Conservation (phyloP, 2,888 invertebrate genomes). For the Heliothis peltigera region DNA sequence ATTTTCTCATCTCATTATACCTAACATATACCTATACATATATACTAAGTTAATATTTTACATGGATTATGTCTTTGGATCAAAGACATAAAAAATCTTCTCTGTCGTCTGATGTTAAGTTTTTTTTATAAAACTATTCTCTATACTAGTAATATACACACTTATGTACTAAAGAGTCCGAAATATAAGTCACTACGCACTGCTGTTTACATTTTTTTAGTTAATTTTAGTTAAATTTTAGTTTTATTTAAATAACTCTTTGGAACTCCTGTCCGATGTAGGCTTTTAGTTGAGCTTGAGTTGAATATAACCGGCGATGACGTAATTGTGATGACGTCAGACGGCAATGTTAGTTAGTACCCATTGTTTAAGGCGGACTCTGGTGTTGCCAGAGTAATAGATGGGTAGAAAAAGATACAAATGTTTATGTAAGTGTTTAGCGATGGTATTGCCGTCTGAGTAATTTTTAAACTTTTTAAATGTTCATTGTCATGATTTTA, state of each 20-base stretch:
- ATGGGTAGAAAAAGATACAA: slow-evolving; percentile 37
- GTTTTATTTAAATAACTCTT: slow-evolving; percentile 61
- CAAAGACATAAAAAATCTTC: slow-evolving; percentile 60
- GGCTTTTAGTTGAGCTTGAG: slow-evolving; percentile 38
- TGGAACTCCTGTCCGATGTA: slow-evolving; percentile 58
- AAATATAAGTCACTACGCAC: slow-evolving; percentile 79
- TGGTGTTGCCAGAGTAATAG: slow-evolving; percentile 33
- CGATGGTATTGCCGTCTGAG: slow-evolving; percentile 24
- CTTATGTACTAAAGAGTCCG: slow-evolving; percentile 76
- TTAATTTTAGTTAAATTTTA: slow-evolving; percentile 33
- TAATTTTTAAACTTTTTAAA: neutral
- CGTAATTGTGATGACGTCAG: slow-evolving; percentile 27
- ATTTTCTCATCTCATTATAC: slow-evolving; percentile 78
- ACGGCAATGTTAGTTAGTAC: slow-evolving; percentile 37
- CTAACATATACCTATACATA: slow-evolving; percentile 73
- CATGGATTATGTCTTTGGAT: slow-evolving; percentile 71
- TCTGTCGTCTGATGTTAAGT: slow-evolving; percentile 51
- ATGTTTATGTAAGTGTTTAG: no score
- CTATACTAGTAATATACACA: slow-evolving; percentile 81
- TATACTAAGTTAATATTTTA: slow-evolving; percentile 81
- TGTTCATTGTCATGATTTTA: slow-evolving; percentile 33
- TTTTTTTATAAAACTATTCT: slow-evolving; percentile 77
- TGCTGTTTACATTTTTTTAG: slow-evolving; percentile 60
- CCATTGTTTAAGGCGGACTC: slow-evolving; percentile 53
- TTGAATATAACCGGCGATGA: slow-evolving; percentile 26